phyloP scores from a whole-genome alignment of 1,140 invertebrate genomes.

The Solen grandis region DNA sequence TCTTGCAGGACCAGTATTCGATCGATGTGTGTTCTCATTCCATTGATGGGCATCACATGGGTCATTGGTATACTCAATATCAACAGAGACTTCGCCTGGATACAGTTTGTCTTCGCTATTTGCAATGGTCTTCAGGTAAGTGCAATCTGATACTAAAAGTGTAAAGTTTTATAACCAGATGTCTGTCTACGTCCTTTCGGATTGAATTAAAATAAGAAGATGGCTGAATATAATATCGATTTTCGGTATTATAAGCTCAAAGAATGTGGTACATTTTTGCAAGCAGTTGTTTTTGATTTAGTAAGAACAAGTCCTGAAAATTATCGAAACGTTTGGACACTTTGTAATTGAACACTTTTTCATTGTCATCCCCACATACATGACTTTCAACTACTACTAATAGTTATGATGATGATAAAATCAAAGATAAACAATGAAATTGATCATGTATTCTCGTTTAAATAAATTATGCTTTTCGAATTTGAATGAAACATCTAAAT shows the following conservation, averaged over 20 bases:
- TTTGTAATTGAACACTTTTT: too few species aligned
- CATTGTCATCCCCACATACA: too few species aligned
- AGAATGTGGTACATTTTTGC: not conserved
- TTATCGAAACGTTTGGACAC: too few species aligned
- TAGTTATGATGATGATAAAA: too few species aligned
- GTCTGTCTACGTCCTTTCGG: too few species aligned
- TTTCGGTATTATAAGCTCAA: not conserved
- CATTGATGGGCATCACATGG: constrained; percentile 33
- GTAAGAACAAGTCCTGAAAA: too few species aligned
- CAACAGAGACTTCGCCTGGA: constrained; percentile 3
- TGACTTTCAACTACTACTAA: too few species aligned
- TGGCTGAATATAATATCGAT: not conserved
- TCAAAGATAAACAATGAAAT: constrained; percentile 4
- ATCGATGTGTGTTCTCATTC: constrained; percentile 17
- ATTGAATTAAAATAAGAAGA: not conserved
- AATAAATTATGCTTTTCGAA: too few species aligned
- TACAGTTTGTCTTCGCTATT: constrained; percentile 33
- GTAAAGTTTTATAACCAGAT: too few species aligned
- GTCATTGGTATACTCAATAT: constrained; percentile 36
- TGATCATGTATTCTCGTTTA: not conserved
- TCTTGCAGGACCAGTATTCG: constrained; percentile 17
- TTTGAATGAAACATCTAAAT: not conserved
- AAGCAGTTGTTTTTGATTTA: not conserved
- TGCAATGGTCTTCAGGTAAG: constrained; percentile 32
- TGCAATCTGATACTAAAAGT: too few species aligned